Conservation (phyloP, 2,797 vertebrate species). For the Pseudochaenichthys georgianus region DNA sequence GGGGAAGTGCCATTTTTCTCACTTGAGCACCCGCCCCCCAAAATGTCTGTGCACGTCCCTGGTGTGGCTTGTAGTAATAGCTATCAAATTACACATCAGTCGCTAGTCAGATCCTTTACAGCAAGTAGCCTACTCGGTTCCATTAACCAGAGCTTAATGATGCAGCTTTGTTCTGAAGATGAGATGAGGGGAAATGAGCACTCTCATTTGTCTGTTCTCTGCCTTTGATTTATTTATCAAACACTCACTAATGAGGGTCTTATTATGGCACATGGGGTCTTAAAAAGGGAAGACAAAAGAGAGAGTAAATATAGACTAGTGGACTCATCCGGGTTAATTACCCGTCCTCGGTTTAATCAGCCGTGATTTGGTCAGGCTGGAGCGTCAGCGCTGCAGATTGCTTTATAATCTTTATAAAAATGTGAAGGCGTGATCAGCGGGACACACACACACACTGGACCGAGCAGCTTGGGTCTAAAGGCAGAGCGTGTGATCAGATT, state of each 20-base stretch:
- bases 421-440: slow-evolving; percentile 13
- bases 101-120: no score
- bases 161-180: background rate
- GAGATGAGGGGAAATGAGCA: slow-evolving; percentile 13
- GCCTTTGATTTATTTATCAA: slow-evolving; percentile 40
- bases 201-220: slow-evolving; percentile 15
- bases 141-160: background rate
- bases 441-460: no score
- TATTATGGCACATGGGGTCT: slow-evolving; percentile 12
- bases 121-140: no score
- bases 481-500: no score
- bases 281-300: slow-evolving; percentile 12
- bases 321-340: slow-evolving; percentile 36
- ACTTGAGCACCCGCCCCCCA: no score
- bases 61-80: no score
- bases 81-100: no score
- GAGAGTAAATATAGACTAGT: slow-evolving; percentile 39
- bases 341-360: background rate
- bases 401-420: slow-evolving; percentile 7
- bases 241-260: slow-evolving; percentile 26
- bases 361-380: background rate
- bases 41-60: no score
- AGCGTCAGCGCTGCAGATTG: slow-evolving; percentile 13
- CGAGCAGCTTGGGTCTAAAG: background rate
- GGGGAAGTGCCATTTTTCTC: no score